Base-by-base conservation (phyloP, 2,888 invertebrate genomes). In the Gerris lacustris region DNA sequence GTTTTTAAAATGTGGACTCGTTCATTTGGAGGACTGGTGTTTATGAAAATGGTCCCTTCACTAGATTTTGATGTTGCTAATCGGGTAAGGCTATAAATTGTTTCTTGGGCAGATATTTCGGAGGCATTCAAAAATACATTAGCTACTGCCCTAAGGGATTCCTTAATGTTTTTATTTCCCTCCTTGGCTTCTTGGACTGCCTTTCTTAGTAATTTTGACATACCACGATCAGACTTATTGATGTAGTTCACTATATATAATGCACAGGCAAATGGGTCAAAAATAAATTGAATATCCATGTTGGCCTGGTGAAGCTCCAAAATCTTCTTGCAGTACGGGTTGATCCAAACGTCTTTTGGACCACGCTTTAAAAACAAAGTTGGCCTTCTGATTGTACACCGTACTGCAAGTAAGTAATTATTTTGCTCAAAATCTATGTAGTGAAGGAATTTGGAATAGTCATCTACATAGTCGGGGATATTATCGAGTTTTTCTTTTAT, bases 71-170 rank as follows among this genome's bases (percentile, higher is more conserved):
- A 76, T 76, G 74, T 18, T 6, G 72, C 73, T 6, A 76, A 17
- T 5, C 75, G 67, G 5, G 76, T 31, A 15, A 74, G 5, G 67
- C 71, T 72, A 62, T 75, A 77, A 6, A 72, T 74, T 11, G 76
- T 77, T 72, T 78, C 77, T 73, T 77, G 77, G 7, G 77, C 76
- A n/a, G 76, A 75, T n/a, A 78, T 71, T 72, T 74, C 73, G 47
- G 55, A 45, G 15, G 71, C 68, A 70, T 77, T 77, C 5, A 78
- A 69, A 64, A 76, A 76, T 9, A 72, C 68, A 68, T 75, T 76
- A 6, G 72, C 74, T 63, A 75, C 45, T 18, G 67, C 70, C 66
- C 73, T 72, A 9, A 77, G 47, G 70, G 75, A 73, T 43, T 78
- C 75, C 70, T 70, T 75, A 2, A 78, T 64, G 11, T 66, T 73